Conservation (phyloP, 2,113 vertebrate species). For the Urocynchramus pylzowi region DNA sequence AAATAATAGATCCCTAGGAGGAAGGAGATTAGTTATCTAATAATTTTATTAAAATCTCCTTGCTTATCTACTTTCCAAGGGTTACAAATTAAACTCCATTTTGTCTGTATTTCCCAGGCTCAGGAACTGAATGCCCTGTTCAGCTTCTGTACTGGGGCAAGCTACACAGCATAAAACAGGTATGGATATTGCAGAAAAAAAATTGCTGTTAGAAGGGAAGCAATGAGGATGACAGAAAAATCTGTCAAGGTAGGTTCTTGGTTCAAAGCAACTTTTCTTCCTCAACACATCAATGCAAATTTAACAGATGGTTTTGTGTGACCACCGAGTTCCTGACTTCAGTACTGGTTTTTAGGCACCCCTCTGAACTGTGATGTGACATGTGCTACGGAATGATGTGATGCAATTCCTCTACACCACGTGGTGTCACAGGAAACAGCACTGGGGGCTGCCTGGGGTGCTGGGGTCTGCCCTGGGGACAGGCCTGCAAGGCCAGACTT, state of each 20-base stretch:
- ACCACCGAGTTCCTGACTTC: background rate
- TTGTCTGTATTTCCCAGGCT: background rate
- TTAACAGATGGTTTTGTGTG: background rate
- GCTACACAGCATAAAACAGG: background rate
- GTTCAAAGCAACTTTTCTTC: background rate
- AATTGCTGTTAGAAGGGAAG: background rate
- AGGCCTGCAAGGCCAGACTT: constrained; percentile 62
- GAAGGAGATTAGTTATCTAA: background rate
- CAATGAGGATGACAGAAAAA: background rate
- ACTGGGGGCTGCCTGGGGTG: background rate
- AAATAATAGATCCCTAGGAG: constrained; percentile 88
- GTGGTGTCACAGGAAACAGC: background rate
- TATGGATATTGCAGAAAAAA: background rate
- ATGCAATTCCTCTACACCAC: background rate
- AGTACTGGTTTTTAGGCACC: background rate
- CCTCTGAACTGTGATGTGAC: background rate
- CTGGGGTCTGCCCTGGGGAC: background rate
- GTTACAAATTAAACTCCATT: background rate
- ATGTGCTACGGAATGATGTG: background rate
- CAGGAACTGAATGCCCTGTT: background rate
- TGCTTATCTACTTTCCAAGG: background rate
- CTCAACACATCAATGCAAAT: background rate
- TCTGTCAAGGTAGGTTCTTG: background rate
- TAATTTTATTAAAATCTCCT: background rate
- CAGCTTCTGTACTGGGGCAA: background rate